Base-by-base conservation (phyloP, 2,888 invertebrate species). In the Drosophila histrio region DNA sequence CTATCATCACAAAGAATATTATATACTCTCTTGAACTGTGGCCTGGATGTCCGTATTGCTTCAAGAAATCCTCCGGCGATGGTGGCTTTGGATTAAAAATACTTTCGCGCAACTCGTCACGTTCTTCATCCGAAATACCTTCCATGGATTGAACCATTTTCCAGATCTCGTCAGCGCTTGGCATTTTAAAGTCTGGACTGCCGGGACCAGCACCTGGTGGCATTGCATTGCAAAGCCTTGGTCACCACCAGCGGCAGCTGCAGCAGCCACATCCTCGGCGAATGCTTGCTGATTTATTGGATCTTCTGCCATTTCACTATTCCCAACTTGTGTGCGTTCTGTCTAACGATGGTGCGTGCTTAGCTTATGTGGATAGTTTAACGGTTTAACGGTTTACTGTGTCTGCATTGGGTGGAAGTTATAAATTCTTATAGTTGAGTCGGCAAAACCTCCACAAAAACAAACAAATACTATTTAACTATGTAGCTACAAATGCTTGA, bases 61-160 rank as follows among this genome's bases (percentile, higher is more conserved):
- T 72, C 68, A 82, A 64, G n/a, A 86, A 87, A 50, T 91, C 87
- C 24, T 90, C 78, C 90, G 91, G 0, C 90, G 93, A 47, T 7
- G 83, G 67, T 2, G 91, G 91, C 41, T 93, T 91, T 0, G 92
- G 91, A 70, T 90, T 93, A 0, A 92, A 89, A 46, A 95, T 82
- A 87, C 93, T 92, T 1, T 92, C 92, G 57, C 92, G 93, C 17
- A 95, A 79, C 53, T 92, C 93, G n/a, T 93, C 93, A 70, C 93
- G 94, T 52, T 94, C 93, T 19, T 94, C 94, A 4, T 95, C 95
- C 49, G 93, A 91, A 2, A 95, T 85, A 2, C 93, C 94, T 0
- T 90, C 83, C 79, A 94, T 92, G 0, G 92, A 89, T 17, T 95
- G 93, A 19, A 95, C 90, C 89, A 94, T 90, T 39, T 93, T 93